These are phyloP conservation scores for Pseudomyrmex gracilis DNA, from an alignment of 1,140 invertebrate genomes.

Conservation along the genomic window DNA sequence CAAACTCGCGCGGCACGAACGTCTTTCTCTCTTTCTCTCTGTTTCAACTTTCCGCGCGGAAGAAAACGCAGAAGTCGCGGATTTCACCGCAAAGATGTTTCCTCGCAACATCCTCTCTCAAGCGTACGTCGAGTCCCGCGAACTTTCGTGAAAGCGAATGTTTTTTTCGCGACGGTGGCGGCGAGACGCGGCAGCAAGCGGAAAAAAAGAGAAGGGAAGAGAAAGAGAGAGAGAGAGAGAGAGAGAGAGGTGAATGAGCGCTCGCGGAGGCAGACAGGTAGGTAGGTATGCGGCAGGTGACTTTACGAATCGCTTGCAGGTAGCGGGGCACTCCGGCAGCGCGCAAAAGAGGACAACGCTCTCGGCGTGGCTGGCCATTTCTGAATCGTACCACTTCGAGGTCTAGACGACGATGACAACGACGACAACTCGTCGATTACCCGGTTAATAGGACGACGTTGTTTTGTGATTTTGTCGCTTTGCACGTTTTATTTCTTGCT, in stretches of 20 bases:
- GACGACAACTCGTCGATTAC: conserved; percentile 1
- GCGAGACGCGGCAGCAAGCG: too few relatives aligned
- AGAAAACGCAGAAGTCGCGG: neutral
- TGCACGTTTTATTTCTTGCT: neutral
- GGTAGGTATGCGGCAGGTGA: conserved; percentile 73
- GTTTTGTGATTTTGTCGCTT: neutral
- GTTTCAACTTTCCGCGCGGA: conserved; percentile 29
- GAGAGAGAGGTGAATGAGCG: conserved; percentile 8
- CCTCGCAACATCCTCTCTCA: conserved; percentile 7
- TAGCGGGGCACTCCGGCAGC: neutral
- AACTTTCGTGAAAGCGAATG: conserved; percentile 76
- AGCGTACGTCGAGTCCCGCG: conserved; percentile 12
- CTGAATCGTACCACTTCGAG: conserved; percentile 51
- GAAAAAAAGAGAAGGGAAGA: neutral
- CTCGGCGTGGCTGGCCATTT: conserved; percentile 24
- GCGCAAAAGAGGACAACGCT: conserved; percentile 63
- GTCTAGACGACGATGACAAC: conserved; percentile 18
- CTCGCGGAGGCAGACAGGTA: conserved; percentile 35
- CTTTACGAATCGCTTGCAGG: conserved; percentile 66
- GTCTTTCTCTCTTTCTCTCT: neutral
- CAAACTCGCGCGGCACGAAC: neutral
- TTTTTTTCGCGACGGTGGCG: conserved; percentile 65
- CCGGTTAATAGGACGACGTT: conserved; percentile 28
- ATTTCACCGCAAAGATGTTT: conserved; percentile 38
- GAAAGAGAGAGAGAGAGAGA: conserved; percentile 20